These are phyloP conservation scores for Cheilosia scutellata DNA, from an alignment of 2,888 invertebrate genomes.

Conservation along the genomic window DNA sequence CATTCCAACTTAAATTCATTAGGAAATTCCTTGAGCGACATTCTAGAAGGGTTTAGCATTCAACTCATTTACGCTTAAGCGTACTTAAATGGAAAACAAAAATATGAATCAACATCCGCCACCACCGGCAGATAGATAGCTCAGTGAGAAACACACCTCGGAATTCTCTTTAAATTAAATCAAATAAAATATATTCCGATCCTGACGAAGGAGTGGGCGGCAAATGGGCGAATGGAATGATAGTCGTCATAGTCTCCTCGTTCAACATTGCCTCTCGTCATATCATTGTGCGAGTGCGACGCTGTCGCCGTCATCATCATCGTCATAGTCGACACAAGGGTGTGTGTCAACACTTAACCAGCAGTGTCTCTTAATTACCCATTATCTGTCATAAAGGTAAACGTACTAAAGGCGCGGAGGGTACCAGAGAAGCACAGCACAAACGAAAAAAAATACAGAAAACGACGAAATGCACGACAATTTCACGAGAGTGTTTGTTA, in stretches of 20 bases:
- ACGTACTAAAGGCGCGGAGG: slow-evolving; percentile 65
- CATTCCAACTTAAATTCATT: slow-evolving; percentile 59
- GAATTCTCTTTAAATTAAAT: slow-evolving; percentile 73
- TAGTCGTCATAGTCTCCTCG: slow-evolving; percentile 23
- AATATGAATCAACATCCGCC: no score
- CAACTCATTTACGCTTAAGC: slow-evolving; percentile 56
- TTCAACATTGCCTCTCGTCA: slow-evolving; percentile 54
- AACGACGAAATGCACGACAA: slow-evolving; percentile 66
- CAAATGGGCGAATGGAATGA: neutral
- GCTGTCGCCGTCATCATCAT: slow-evolving; percentile 50
- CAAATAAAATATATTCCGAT: slow-evolving; percentile 67
- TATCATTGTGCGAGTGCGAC: slow-evolving; percentile 48
- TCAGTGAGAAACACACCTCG: slow-evolving; percentile 39
- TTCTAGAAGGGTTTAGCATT: slow-evolving; percentile 1
- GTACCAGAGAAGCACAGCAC: slow-evolving; percentile 20
- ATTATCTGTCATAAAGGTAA: slow-evolving; percentile 76
- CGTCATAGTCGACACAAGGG: slow-evolving; percentile 63
- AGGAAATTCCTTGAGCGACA: slow-evolving; percentile 9
- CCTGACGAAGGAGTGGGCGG: slow-evolving; percentile 28
- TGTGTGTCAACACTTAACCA: slow-evolving; percentile 76
- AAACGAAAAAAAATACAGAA: slow-evolving; percentile 17
- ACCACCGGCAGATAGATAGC: neutral
- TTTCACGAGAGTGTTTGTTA: slow-evolving; percentile 68
- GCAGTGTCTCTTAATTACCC: slow-evolving; percentile 76
- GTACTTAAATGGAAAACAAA: neutral